Evolutionary conservation across 2,113 vertebrate genomes (phyloP), one percentile per base, ranked within the genome.

Genomic region (Leptocoma aspasia): DNA sequence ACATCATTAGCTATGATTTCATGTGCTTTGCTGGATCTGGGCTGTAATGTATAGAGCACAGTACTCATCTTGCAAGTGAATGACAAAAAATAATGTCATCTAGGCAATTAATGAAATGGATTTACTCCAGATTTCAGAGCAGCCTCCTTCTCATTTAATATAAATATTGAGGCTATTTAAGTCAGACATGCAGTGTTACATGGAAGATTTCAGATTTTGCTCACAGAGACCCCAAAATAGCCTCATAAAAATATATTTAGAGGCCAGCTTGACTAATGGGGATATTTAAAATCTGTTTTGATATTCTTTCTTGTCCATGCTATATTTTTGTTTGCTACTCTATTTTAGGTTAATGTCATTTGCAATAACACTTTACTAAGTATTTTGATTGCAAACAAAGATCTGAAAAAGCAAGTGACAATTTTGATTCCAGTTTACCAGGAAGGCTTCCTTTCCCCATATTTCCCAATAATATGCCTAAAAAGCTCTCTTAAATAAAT

Each of bases 401-500:
- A 73, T 50, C 35, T 57, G 61, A 91, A 72, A 81, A 30, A 73
- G 17, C 21, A 92, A 86, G 60, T 41, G 59, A 50, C 70, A 89
- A 52, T 90, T 75, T 35, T 85, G 47, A 60, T 53, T 23, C 35
- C n/a, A 41, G 8, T 42, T 47, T 53, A 53, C 27, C 35, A 47
- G 41, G 28, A 65, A 35, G 39, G 45, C 4, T n/a, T 82, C 14
- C 37, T 57, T 31, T 19, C 6, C 2, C 7, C 30, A 8, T 13
- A 65, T 21, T 35, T 63, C 24, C 6, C 24, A 30, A 31, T 15
- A 7, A 6, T 9, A 14, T 4, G 22, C 27, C 41, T 41, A 28
- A 68, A 77, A 59, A 45, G 27, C 92, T 96, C 59, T 86, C 81
- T 92, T 95, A 94, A 84, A 96, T 89, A 97, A 93, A 94, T 80